These are phyloP conservation scores for Rhynchotus rufescens DNA, from an alignment of 2,797 vertebrate genomes.

Conservation along the genomic window DNA sequence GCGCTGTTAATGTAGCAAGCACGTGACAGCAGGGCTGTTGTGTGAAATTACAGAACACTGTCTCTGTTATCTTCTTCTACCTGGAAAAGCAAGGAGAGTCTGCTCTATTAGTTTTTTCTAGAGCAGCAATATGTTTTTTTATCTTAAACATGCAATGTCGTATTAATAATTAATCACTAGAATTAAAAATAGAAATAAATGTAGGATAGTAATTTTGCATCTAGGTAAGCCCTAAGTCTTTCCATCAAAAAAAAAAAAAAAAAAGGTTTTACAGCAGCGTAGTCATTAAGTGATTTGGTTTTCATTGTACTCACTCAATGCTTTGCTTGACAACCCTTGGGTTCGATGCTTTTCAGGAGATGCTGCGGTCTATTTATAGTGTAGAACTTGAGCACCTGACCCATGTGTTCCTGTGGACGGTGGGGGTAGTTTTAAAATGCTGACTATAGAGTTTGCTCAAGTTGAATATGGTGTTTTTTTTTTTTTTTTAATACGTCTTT, in stretches of 20 bases:
- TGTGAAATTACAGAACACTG: neutral
- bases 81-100: neutral
- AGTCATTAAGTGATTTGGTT: neutral
- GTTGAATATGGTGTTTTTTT: neutral
- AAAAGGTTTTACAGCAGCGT: neutral
- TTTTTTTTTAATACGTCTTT: neutral
- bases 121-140: conserved; percentile 36
- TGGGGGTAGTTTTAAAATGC: neutral
- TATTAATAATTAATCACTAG: conserved; percentile 60
- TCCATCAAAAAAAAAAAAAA: neutral
- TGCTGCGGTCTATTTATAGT: conserved; percentile 52
- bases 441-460: neutral
- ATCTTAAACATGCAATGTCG: conserved; percentile 45
- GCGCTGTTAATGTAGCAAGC: neutral
- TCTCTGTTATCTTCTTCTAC: conserved; percentile 26
- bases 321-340: conserved; percentile 11
- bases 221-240: neutral
- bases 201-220: conserved; percentile 12
- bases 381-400: conserved; percentile 42
- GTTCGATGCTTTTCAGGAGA: conserved; percentile 2
- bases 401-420: conserved; percentile 25
- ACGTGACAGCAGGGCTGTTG: neutral
- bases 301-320: neutral
- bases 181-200: conserved; percentile 65
- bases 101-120: neutral